These are phyloP conservation scores for Botrylloides violaceus DNA, from an alignment of 23 tunicate genomes.

Conservation along the genomic window DNA sequence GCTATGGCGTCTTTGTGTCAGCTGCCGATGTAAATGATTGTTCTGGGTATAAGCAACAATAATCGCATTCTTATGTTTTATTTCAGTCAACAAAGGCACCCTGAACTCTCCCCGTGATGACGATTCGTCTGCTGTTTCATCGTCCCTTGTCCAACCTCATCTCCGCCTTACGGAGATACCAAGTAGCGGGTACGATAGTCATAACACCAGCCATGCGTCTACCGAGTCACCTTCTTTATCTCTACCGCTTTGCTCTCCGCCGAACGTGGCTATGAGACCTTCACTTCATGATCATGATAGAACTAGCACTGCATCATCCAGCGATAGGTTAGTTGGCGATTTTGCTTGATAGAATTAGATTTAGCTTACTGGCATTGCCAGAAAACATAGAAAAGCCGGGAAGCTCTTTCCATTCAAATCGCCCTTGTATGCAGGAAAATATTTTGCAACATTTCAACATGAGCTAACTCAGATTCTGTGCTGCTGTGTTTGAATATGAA, in stretches of 20 bases:
- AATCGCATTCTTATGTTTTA: no score
- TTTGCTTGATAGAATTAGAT: no score
- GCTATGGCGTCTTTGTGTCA: no score
- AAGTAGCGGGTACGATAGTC: constrained; percentile 80
- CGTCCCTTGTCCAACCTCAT: constrained; percentile 13
- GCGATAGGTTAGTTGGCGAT: constrained; percentile 21
- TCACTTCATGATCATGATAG: constrained; percentile 14
- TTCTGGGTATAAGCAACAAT: no score
- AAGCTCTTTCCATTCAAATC: no score
- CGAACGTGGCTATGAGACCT: not conserved
- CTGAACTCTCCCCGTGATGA: constrained; percentile 15
- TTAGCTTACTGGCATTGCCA: no score
- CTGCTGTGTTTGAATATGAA: no score
- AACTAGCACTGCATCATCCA: constrained; percentile 27
- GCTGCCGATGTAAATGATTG: no score
- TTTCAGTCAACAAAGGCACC: not conserved
- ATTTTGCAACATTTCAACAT: no score
- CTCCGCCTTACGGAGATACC: constrained; percentile 23
- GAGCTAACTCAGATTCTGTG: no score
- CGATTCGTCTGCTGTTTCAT: constrained; percentile 22
- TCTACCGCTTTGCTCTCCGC: constrained; percentile 5
- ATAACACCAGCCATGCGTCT: constrained; percentile 30
- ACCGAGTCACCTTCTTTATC: constrained; percentile 7
- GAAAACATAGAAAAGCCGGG: no score
- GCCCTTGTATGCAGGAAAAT: no score